Base-by-base conservation (phyloP, 2,797 vertebrate species). In the Stomatorhinus walkeri region DNA sequence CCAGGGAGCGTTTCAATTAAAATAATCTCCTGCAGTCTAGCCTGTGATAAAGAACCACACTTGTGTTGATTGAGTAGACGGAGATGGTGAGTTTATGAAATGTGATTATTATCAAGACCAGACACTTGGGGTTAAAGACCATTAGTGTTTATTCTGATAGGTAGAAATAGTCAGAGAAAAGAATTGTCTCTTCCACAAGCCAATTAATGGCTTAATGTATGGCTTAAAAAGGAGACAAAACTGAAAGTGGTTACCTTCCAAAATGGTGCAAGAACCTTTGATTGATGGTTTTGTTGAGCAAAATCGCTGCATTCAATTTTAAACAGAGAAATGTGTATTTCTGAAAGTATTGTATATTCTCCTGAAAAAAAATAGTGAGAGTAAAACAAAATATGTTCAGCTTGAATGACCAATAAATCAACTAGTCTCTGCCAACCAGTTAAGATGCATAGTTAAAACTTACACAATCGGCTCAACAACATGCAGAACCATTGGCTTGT, bases 21-120 rank as follows among this genome's bases (percentile, higher is more conserved):
- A 91, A 92, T 91, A 91, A 94, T 93, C 88, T 87, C 51, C 51
- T 1, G 89, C 92, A 92, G 91, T 92, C 89, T 92, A 90, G 52
- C 89, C 51, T 81, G 3, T 79, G 7, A 76, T 90, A 86, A 90
- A 56, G 49, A 36, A 49, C 48, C 61, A 24, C 64, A 43, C 84
- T 68, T 89, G 8, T 64, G 43, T 76, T 54, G 61, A 89, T 89
- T 51, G 84, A 87, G 88, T 54, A 43, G 84, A 76, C 61, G 7
- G 88, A 76, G 84, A 68, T 85, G 85, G 88, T 84, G 40, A 88
- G 88, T 49, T 81, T 61, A 54, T 19, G 40, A 84, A 88, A 84
- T 68, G 56, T 85, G 88, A 49, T 89, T 43, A 56, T 88, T 88
- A 84, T 88, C 88, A 36, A 1, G 14, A 46, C 14, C 54, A 59